Percentiles rank a stretch among this genome's conserved stretches.
Conservation (phyloP, 2,113 vertebrate species). For the Ailurus styani region DNA sequence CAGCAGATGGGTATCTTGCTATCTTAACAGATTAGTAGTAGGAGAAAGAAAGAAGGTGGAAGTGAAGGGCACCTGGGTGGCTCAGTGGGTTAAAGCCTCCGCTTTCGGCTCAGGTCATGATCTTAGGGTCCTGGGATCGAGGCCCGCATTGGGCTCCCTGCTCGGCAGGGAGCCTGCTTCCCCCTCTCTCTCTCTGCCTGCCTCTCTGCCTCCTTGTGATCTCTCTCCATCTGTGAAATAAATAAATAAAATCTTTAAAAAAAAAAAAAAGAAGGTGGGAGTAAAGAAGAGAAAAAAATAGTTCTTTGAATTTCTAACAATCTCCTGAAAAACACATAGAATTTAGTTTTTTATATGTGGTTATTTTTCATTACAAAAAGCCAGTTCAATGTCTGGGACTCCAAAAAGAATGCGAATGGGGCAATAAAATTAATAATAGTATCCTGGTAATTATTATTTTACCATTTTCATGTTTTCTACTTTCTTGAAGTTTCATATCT, state of each 20-base stretch:
- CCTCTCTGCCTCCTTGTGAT: no score
- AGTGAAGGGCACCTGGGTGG: no score
- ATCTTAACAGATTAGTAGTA: not conserved
- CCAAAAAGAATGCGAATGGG: not conserved
- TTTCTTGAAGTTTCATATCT: not conserved
- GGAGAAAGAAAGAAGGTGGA: not conserved
- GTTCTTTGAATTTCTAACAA: not conserved
- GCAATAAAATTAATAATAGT: not conserved
- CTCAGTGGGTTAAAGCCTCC: no score
- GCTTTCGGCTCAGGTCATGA: no score
- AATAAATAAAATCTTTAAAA: no score
- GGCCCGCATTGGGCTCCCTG: no score
- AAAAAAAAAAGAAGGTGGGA: not conserved
- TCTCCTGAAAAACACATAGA: not conserved
- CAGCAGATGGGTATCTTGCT: not conserved
- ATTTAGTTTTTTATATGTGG: not conserved
- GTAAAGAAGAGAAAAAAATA: not conserved
- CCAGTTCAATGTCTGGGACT: not conserved
- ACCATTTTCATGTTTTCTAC: not conserved
- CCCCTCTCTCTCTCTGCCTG: no score
- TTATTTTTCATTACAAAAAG: not conserved
- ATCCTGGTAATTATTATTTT: not conserved
- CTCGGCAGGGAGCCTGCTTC: no score
- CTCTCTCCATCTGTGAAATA: no score
- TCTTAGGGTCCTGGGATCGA: no score